Base-by-base conservation (phyloP, 2,113 vertebrate genomes). In the Pipa parva region DNA sequence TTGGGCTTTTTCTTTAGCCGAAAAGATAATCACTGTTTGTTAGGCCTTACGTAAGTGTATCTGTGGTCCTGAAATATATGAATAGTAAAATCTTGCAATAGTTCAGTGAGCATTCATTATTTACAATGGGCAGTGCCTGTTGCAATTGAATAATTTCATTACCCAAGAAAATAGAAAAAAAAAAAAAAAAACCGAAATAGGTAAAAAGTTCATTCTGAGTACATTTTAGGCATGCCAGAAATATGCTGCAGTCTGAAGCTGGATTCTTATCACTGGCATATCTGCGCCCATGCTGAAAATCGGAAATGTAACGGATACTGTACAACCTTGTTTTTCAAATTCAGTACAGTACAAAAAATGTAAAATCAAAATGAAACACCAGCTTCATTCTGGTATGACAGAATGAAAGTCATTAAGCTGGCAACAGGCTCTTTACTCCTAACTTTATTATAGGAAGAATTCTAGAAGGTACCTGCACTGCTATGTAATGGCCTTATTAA, bases 11-110 rank as follows among this genome's bases (percentile, higher is more conserved):
- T 88, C 86, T 87, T 88, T 91, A 84, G 92, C 89, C 90, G n/a
- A 92, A 85, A 89, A 89, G 87, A 95, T 95, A 96, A 96, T 94
- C 92, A 87, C 86, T 80, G 86, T 83, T 89, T 84, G 87, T 92
- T 89, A 80, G 84, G 81, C 82, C 85, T 88, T 88, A 87, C 83
- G 82, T 90, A 88, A 90, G 85, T 89, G 83, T 85, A 88, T 88
- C 85, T 85, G 37, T 79, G 84, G 74, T 75, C 82, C 80, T 82
- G 84, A 84, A 85, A 86, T 83, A 80, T 86, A 83, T 89, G 87
- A 90, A 88, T 90, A 87, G 87, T 76, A 78, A 81, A 81, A 78
- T 78, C 80, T 76, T 80, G 90, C 83, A 89, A 87, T 78, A 73
- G 76, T 81, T 81, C 86, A 86, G 89, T 83, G 85, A 84, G 86